These are phyloP conservation scores for Melanophora roralis DNA, from an alignment of 2,888 invertebrate genomes.

Conservation along the genomic window DNA sequence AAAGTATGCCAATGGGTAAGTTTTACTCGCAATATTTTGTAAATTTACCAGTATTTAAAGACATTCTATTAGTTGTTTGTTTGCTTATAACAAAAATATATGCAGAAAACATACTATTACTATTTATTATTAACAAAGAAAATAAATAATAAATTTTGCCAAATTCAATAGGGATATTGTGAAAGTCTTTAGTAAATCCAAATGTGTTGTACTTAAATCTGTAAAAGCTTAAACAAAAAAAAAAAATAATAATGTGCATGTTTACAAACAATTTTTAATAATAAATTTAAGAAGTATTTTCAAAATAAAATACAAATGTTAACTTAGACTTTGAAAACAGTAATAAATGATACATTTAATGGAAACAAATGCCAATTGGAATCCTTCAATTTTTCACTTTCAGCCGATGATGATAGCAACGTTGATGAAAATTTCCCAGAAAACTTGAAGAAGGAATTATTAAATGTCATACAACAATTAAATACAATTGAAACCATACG, in stretches of 20 bases:
- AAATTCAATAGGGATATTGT: not conserved
- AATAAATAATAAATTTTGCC: not conserved
- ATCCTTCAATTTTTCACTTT: slow-evolving; percentile 75
- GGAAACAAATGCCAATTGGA: slow-evolving; percentile 76
- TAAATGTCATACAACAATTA: slow-evolving; percentile 66
- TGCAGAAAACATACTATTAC: slow-evolving; percentile 38
- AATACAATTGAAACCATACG: slow-evolving; percentile 69
- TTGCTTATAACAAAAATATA: slow-evolving; percentile 18
- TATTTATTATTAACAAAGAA: slow-evolving; percentile 13
- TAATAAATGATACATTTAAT: slow-evolving; percentile 39
- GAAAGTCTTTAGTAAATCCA: not conserved
- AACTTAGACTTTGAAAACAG: slow-evolving; percentile 39
- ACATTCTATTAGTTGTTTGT: slow-evolving; percentile 23
- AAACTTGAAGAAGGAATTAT: slow-evolving; percentile 63
- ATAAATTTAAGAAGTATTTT: slow-evolving; percentile 10
- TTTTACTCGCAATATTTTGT: slow-evolving; percentile 9
- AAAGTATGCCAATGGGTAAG: slow-evolving; percentile 76
- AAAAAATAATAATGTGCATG: slow-evolving; percentile 15
- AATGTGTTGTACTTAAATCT: not conserved
- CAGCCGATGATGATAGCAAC: slow-evolving; percentile 66
- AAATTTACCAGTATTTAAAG: not conserved
- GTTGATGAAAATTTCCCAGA: slow-evolving; percentile 55
- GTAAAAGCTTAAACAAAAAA: not conserved
- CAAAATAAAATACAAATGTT: slow-evolving; percentile 13
- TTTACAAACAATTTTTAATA: slow-evolving; percentile 2